These are phyloP conservation scores for Gymnocheta viridis DNA, from an alignment of 2,888 invertebrate species.

Conservation along the genomic window DNA sequence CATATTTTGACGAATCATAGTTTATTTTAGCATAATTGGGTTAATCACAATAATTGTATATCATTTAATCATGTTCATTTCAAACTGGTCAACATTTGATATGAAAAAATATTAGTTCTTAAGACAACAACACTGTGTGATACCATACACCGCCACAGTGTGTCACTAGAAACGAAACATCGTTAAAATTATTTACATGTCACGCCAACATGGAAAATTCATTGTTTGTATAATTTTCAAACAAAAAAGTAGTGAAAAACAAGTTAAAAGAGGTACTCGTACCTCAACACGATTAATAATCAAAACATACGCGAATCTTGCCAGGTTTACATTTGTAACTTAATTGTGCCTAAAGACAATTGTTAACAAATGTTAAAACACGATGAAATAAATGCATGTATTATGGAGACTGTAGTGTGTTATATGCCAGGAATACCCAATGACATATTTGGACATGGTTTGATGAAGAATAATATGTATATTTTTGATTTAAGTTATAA, in stretches of 20 bases:
- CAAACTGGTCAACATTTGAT: not conserved
- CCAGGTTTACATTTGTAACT: conserved; percentile 52
- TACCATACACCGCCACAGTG: conserved; percentile 23
- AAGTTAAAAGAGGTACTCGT: not conserved
- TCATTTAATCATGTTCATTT: not conserved
- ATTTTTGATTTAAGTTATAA: too few species aligned
- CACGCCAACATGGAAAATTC: conserved; percentile 19
- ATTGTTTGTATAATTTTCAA: conserved; percentile 26
- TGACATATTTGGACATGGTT: not conserved
- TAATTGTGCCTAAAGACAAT: conserved; percentile 68
- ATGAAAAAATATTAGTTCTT: not conserved
- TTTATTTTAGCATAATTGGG: not conserved
- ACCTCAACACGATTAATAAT: conserved; percentile 24
- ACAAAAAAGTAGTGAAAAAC: not conserved
- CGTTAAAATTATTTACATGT: conserved; percentile 36
- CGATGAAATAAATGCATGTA: conserved; percentile 40
- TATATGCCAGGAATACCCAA: not conserved
- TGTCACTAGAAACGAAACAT: conserved; percentile 17
- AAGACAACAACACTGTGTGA: not conserved
- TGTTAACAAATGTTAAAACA: conserved; percentile 64
- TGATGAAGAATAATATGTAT: too few species aligned
- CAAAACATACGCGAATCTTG: conserved; percentile 34
- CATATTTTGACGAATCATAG: not conserved
- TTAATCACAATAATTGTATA: not conserved
- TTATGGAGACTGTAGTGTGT: not conserved